Base-by-base conservation (phyloP, 2,797 vertebrate species). In the Rhabdophis nuchalis region DNA sequence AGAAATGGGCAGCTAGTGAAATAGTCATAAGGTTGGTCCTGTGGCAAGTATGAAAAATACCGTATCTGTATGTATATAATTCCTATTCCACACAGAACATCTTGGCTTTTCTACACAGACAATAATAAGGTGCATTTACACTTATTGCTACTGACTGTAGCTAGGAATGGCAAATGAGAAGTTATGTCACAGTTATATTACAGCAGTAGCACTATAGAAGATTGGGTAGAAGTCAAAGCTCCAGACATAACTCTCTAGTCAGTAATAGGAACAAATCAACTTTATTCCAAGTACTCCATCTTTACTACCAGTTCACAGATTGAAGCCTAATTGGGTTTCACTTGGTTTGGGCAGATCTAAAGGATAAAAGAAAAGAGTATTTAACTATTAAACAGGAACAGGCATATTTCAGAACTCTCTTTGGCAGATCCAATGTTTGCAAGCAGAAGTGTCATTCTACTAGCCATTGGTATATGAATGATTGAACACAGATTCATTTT, bases 261-360 rank as follows among this genome's bases (percentile, higher is more conserved):
- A 57, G 46, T 89, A 54, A 54, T 46, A 36, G 20, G 77, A 86
- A 86, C 87, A 92, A 89, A 88, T 89, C 25, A 89, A 57, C 86
- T 85, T 64, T 89, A 82, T 91, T 82, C 53, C 86, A 88, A 77
- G 36, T 25, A 8, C 64, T 77, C 16, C 14, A 91, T 61, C 46
- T 86, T 61, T 85, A 86, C 82, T 16, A 86, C 20, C 5, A 61
- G 52, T 68, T 87, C 60, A 87, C 85, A 91, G 61, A 68, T 57
- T 87, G 60, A 87, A 91, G 25, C 60, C 85, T 87, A 68, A 87
- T 41, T 91, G 50, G 25, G 36, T 87, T 72, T 91, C 87, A 87
- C 52, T 85, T 85, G 41, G 52, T 72, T 60, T 72, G 9, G 32
- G 60, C 60, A 72, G 32, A 58, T 54, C 64, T 13, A 41, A 10